Percentiles rank a stretch among this genome's conserved stretches.
These are phyloP conservation scores for Volucella bombylans DNA, from an alignment of 2,888 invertebrate genomes.

Conservation along the genomic window DNA sequence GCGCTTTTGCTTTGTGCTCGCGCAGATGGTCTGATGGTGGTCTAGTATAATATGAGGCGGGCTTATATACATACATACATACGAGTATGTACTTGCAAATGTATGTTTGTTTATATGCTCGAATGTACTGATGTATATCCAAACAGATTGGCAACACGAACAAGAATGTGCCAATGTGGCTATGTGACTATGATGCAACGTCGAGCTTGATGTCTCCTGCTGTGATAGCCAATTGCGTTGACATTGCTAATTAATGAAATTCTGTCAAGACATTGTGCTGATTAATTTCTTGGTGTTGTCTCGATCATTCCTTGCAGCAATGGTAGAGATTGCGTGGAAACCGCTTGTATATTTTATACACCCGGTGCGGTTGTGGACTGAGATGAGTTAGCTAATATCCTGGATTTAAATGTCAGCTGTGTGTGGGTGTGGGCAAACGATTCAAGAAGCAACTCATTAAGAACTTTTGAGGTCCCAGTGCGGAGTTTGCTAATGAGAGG, in stretches of 20 bases:
- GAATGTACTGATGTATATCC: background rate
- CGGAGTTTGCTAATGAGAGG: no score
- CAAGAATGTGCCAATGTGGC: constrained; percentile 43
- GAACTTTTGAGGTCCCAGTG: no score
- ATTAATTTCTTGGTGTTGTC: constrained; percentile 68
- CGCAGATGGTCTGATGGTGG: constrained; percentile 67
- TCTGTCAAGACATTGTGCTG: constrained; percentile 74
- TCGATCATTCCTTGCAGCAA: constrained; percentile 56
- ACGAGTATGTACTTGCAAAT: no score
- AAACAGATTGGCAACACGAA: constrained; percentile 66
- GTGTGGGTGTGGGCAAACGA: no score
- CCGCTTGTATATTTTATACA: constrained; percentile 5
- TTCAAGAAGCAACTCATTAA: no score
- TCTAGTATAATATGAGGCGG: constrained; percentile 57
- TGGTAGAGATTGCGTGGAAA: constrained; percentile 53
- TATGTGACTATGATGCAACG: constrained; percentile 24
- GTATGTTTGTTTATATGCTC: no score
- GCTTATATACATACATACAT: constrained; percentile 44
- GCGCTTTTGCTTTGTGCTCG: constrained; percentile 60
- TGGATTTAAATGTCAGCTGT: constrained; percentile 23
- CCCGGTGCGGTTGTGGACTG: constrained; percentile 1
- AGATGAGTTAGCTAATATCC: constrained; percentile 19
- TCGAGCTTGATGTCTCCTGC: constrained; percentile 70
- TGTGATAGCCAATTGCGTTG: constrained; percentile 76
- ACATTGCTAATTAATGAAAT: constrained; percentile 77